phyloP scores from a whole-genome alignment of 2,797 vertebrate genomes.

The Diglossa cyanea region DNA sequence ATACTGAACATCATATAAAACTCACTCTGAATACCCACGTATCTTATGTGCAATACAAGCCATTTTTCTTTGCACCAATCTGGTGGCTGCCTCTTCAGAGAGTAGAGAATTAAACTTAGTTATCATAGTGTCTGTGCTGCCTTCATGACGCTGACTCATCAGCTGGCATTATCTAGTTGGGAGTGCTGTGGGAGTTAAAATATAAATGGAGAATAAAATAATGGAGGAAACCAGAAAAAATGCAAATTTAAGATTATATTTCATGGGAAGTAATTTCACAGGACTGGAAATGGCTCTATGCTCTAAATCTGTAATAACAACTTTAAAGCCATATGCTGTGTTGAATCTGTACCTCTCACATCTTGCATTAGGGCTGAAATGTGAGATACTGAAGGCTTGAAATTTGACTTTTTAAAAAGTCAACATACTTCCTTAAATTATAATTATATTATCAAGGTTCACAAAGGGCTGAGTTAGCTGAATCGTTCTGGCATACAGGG shows the following conservation, averaged over 20 bases:
- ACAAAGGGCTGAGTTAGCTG: not conserved
- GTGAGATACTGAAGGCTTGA: not conserved
- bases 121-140: conserved; percentile 41
- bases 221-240: not conserved
- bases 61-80: conserved; percentile 51
- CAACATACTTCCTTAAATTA: not conserved
- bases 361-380: not conserved
- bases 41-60: conserved; percentile 25
- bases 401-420: not conserved
- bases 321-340: not conserved
- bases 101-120: conserved; percentile 51
- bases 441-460: not conserved
- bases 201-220: conserved; percentile 36
- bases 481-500: not conserved
- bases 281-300: not conserved
- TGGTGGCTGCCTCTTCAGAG: conserved; percentile 43
- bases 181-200: conserved; percentile 47
- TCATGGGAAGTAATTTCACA: conserved; percentile 15
- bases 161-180: conserved; percentile 6
- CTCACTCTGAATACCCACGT: not conserved
- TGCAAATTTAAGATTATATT: conserved; percentile 31
- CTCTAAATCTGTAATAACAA: conserved; percentile 10
- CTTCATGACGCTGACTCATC: conserved; percentile 60
- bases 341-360: not conserved
- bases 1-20: not conserved